These are phyloP conservation scores for Drosophila ohnishii DNA, from an alignment of 1,140 invertebrate species.

Conservation along the genomic window DNA sequence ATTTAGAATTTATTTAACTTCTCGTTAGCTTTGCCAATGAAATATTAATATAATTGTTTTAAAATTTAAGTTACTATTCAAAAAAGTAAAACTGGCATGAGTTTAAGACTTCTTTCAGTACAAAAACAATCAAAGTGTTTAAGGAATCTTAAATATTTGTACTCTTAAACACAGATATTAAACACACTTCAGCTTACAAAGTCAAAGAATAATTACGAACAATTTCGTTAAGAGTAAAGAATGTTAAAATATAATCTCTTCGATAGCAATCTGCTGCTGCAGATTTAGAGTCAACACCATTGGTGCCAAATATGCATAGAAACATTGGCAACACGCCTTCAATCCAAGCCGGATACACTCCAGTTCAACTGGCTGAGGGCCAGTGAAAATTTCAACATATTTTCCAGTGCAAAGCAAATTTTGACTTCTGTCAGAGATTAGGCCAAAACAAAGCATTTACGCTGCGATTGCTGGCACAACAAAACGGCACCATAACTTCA, in stretches of 20 bases:
- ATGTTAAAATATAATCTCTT: neutral
- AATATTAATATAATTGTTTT: neutral
- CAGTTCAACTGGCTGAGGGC: conserved; percentile 39
- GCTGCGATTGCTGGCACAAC: conserved; percentile 68
- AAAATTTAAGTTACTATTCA: neutral
- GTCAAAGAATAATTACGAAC: no score
- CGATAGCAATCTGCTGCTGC: neutral
- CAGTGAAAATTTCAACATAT: conserved; percentile 71
- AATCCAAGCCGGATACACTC: conserved; percentile 13
- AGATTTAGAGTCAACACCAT: neutral
- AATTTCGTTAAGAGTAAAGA: neutral
- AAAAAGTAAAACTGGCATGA: no score
- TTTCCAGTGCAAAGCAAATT: conserved; percentile 65
- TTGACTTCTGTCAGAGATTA: conserved; percentile 79
- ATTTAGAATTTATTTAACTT: neutral
- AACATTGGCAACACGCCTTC: neutral
- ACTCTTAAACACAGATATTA: neutral
- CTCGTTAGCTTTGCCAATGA: neutral
- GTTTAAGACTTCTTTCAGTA: neutral
- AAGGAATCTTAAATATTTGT: neutral
- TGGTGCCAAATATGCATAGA: neutral
- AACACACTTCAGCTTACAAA: no score
- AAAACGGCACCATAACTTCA: conserved; percentile 71
- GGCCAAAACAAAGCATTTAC: conserved; percentile 75
- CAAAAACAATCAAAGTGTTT: neutral